phyloP scores from a whole-genome alignment of 2,113 vertebrate species.

The Coptodon bakossiorum region DNA sequence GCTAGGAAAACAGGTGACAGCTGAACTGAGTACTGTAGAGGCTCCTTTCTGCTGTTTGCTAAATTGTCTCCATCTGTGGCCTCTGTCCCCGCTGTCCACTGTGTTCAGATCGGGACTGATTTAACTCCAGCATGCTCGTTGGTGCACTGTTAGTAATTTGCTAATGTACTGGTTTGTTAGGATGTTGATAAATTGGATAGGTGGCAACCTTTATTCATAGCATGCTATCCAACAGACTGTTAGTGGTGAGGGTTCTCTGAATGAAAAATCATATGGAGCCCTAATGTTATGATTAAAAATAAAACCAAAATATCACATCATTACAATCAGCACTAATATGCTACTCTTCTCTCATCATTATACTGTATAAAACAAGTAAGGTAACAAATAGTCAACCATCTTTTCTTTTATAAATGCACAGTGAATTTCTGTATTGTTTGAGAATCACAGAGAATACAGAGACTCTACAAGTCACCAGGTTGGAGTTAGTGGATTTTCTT shows the following conservation, averaged over 20 bases:
- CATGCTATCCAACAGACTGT: conserved; percentile 48
- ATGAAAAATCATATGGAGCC: neutral
- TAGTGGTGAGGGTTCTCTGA: conserved; percentile 28
- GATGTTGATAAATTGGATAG: neutral
- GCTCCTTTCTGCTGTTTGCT: neutral
- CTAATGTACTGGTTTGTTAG: conserved; percentile 38
- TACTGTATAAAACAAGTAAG: neutral
- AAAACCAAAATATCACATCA: neutral
- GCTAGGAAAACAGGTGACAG: neutral
- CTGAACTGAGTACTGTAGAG: neutral
- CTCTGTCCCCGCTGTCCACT: neutral
- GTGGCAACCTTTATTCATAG: neutral
- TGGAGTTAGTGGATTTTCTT: conserved; percentile 32
- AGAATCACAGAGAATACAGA: neutral
- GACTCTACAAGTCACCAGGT: neutral
- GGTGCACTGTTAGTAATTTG: conserved; percentile 36
- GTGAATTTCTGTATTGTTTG: neutral
- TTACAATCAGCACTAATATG: neutral
- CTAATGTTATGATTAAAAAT: neutral
- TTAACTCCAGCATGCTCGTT: conserved; percentile 23
- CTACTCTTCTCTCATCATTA: neutral
- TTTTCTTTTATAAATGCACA: neutral
- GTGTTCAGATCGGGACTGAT: neutral
- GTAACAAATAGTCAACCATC: neutral
- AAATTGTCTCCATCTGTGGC: neutral